These are phyloP conservation scores for Pocillopora verrucosa DNA, from an alignment of 64 coral and sea anemone genomes.

Conservation along the genomic window DNA sequence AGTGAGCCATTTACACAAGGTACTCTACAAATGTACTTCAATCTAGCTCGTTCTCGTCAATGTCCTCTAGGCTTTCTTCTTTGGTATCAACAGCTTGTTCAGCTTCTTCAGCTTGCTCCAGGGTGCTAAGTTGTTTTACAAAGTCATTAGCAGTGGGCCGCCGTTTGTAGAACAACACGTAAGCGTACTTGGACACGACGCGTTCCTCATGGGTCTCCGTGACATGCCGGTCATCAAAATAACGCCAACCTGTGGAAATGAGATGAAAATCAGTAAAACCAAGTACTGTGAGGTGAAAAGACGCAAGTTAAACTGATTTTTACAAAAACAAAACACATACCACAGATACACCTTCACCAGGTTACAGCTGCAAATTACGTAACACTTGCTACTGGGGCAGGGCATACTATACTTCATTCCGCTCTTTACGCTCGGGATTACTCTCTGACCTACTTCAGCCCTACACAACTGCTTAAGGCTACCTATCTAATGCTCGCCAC, in stretches of 20 bases:
- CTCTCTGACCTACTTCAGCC: no score
- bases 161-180: slow-evolving; percentile 88
- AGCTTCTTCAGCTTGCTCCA: background rate
- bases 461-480: no score
- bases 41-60: slow-evolving; percentile 78
- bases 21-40: slow-evolving; percentile 9
- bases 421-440: no score
- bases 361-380: no score
- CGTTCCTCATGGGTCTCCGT: slow-evolving; percentile 57
- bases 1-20: slow-evolving; percentile 22
- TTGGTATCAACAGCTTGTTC: background rate
- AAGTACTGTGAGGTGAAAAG: no score
- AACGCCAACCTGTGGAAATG: slow-evolving; percentile 70
- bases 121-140: background rate
- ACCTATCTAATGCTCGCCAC: no score
- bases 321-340: background rate
- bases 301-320: no score
- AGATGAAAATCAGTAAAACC: background rate
- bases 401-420: no score
- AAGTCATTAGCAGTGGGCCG: background rate
- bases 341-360: background rate
- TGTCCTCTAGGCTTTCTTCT: slow-evolving; percentile 32
- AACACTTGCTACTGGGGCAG: no score
- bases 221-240: slow-evolving; percentile 81
- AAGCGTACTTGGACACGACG: slow-evolving; percentile 86